A percentile compares a stretch with the other conserved stretches of the same genome.
Conservation (phyloP, 2,113 vertebrate genomes). For the Canis aureus region DNA sequence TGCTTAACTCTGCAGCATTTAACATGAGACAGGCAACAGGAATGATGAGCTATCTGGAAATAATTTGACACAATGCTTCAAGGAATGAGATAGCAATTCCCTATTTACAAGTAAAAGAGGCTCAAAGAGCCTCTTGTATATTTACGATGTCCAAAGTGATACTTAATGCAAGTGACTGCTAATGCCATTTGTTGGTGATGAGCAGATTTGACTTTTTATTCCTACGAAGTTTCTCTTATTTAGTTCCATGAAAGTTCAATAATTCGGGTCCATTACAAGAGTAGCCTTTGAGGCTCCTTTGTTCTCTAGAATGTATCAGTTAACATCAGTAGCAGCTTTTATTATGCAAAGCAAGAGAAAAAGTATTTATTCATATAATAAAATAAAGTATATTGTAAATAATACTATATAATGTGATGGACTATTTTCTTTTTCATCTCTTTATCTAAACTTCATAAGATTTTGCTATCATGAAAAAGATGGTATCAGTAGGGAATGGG, state of each 20-base stretch:
- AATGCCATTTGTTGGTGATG: neutral
- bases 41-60: neutral
- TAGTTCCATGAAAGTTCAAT: neutral
- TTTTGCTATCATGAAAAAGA: neutral
- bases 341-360: neutral
- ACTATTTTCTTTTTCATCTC: neutral
- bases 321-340: neutral
- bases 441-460: neutral
- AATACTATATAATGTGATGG: neutral
- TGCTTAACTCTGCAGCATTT: neutral
- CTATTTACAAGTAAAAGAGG: neutral
- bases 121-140: neutral
- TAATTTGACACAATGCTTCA: neutral
- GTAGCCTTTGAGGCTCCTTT: neutral
- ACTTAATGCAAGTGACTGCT: neutral
- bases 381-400: neutral
- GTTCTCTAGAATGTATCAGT: neutral
- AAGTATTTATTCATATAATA: conserved; percentile 5
- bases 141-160: neutral
- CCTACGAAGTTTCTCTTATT: neutral
- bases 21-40: neutral
- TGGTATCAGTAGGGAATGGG: neutral
- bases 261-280: neutral
- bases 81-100: neutral
- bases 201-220: neutral